phyloP scores from a whole-genome alignment of 2,797 vertebrate species.

The Chelon auratus region DNA sequence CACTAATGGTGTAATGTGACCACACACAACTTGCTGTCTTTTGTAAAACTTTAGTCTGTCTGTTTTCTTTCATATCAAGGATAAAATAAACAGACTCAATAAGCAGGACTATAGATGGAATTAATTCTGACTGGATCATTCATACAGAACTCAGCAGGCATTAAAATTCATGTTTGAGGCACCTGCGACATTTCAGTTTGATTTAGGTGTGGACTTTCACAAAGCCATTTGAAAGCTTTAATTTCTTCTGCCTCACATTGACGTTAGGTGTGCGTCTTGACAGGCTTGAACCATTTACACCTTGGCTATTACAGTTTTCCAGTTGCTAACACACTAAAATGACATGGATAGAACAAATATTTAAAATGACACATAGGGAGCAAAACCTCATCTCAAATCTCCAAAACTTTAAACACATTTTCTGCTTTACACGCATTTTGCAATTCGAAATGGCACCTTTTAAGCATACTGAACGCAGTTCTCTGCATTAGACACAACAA shows the following conservation, averaged over 20 bases:
- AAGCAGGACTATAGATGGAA: conserved; percentile 31
- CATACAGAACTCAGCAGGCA: conserved; percentile 49
- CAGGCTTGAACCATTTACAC: conserved; percentile 22
- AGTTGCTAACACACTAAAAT: too few relatives aligned
- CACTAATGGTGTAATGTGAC: neutral
- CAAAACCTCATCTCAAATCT: too few relatives aligned
- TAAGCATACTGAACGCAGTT: too few relatives aligned
- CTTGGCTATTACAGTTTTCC: too few relatives aligned
- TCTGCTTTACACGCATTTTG: too few relatives aligned
- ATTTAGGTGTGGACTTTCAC: conserved; percentile 34
- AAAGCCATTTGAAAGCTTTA: conserved; percentile 42
- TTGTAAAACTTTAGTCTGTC: neutral
- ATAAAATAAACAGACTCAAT: conserved; percentile 23
- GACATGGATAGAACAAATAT: too few relatives aligned
- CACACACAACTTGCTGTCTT: too few relatives aligned
- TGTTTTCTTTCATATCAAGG: conserved; percentile 31
- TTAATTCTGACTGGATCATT: conserved; percentile 49
- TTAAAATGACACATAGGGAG: too few relatives aligned
- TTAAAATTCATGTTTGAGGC: conserved; percentile 58
- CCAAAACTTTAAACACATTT: too few relatives aligned
- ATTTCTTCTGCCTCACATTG: conserved; percentile 29
- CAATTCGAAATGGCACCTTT: too few relatives aligned
- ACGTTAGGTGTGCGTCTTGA: conserved; percentile 9
- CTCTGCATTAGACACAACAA: too few relatives aligned
- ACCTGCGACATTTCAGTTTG: conserved; percentile 30